A percentile compares a stretch with the other conserved stretches of the same genome.
phyloP scores from a whole-genome alignment of 2,888 invertebrate genomes.

The Autographa pulchrina region DNA sequence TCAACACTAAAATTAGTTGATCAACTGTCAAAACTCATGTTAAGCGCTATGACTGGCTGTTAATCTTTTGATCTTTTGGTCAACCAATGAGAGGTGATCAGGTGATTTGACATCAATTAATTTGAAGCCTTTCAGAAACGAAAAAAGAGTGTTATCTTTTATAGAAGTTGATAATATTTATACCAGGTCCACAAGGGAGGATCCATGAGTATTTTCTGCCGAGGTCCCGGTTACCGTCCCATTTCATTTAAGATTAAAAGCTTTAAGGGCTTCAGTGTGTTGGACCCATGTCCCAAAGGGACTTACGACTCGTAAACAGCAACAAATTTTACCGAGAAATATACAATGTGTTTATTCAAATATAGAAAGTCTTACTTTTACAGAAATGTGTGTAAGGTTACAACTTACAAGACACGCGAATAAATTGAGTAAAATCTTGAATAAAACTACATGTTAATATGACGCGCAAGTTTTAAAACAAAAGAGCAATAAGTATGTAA shows the following conservation, averaged over 20 bases:
- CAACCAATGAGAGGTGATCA: too few relatives aligned
- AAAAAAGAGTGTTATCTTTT: too few relatives aligned
- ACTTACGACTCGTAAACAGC: constrained; percentile 11
- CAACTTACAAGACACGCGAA: not conserved
- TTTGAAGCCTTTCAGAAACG: too few relatives aligned
- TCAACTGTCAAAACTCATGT: too few relatives aligned
- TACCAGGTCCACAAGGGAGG: not conserved
- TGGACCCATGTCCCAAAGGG: constrained; percentile 29
- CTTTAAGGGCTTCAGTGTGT: constrained; percentile 2
- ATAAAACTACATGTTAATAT: too few relatives aligned
- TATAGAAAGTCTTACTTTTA: not conserved
- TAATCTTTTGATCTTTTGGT: too few relatives aligned
- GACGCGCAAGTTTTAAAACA: too few relatives aligned
- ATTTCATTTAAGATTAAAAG: constrained; percentile 8
- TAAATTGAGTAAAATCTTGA: too few relatives aligned
- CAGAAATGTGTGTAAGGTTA: not conserved
- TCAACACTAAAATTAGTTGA: too few relatives aligned
- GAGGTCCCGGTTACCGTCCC: constrained; percentile 12
- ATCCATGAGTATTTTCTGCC: not conserved
- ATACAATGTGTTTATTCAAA: not conserved
- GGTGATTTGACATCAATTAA: too few relatives aligned
- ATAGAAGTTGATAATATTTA: not conserved
- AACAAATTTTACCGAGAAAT: constrained; percentile 4
- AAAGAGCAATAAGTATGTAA: too few relatives aligned
- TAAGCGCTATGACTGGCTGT: too few relatives aligned